Conservation (phyloP, 2,113 vertebrate species). For the Arothron firmamentum region DNA sequence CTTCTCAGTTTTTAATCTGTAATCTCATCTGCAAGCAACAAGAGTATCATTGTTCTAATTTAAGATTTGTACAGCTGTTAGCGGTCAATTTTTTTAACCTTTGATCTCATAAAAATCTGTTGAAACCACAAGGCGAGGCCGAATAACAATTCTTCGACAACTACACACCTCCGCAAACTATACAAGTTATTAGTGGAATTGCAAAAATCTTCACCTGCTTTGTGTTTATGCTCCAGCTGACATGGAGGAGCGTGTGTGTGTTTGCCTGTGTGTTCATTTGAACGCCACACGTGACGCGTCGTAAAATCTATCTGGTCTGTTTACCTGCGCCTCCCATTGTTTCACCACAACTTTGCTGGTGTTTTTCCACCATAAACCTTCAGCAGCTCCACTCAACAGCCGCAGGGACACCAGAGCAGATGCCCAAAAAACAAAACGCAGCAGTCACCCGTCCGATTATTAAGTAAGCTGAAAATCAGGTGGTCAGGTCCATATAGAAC, state of each 20-base stretch:
- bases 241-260: slow-evolving; percentile 1
- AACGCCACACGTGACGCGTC: slow-evolving; percentile 13
- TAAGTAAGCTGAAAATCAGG: too few relatives aligned
- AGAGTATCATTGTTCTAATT: background rate
- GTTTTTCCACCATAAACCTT: background rate
- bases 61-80: background rate
- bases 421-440: too few relatives aligned
- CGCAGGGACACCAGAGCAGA: background rate
- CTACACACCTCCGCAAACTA: background rate
- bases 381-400: background rate
- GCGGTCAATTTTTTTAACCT: background rate
- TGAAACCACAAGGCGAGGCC: background rate
- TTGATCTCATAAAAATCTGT: slow-evolving; percentile 7
- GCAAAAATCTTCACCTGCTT: slow-evolving; percentile 3
- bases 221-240: slow-evolving; percentile 20
- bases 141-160: background rate
- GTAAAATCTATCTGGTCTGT: slow-evolving; percentile 28
- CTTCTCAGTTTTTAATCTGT: too few relatives aligned
- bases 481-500: too few relatives aligned
- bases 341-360: background rate
- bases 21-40: background rate
- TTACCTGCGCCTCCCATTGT: slow-evolving; percentile 24
- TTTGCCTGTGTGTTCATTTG: background rate
- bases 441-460: too few relatives aligned
- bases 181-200: slow-evolving; percentile 15